Conservation (phyloP, 2,113 vertebrate species). For the Abramis brama region DNA sequence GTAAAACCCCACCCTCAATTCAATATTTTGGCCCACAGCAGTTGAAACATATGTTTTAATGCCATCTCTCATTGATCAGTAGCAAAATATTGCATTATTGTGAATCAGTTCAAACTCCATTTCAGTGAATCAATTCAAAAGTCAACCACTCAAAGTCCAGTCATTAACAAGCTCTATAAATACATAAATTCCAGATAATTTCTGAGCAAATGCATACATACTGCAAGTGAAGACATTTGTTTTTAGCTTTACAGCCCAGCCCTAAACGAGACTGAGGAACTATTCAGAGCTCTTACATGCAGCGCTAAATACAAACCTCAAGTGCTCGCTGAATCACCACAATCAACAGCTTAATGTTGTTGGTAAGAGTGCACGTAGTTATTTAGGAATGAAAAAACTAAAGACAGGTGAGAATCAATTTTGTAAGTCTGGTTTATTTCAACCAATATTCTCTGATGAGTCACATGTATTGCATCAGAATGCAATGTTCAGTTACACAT, state of each 20-base stretch:
- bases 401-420: background rate
- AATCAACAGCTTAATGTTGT: background rate
- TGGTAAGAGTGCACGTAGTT: background rate
- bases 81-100: background rate
- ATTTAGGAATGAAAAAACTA: background rate
- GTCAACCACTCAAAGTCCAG: background rate
- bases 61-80: background rate
- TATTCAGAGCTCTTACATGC: background rate
- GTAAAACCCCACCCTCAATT: too few species aligned
- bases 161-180: background rate
- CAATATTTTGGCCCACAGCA: too few species aligned
- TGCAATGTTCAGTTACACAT: background rate
- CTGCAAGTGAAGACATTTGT: background rate
- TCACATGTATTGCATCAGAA: conserved; percentile 8
- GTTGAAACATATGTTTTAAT: background rate
- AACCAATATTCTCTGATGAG: background rate
- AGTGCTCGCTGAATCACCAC: background rate
- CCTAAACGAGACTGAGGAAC: conserved; percentile 11
- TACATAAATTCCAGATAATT: background rate
- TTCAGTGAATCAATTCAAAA: background rate
- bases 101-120: background rate
- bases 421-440: background rate
- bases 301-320: background rate
- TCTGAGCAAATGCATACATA: background rate
- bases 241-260: background rate